A percentile compares a stretch with the other conserved stretches of the same genome.
Evolutionary conservation across 37 sponge, comb jelly and placozoan species (phyloP).

Genomic region (Agelas oroides): DNA sequence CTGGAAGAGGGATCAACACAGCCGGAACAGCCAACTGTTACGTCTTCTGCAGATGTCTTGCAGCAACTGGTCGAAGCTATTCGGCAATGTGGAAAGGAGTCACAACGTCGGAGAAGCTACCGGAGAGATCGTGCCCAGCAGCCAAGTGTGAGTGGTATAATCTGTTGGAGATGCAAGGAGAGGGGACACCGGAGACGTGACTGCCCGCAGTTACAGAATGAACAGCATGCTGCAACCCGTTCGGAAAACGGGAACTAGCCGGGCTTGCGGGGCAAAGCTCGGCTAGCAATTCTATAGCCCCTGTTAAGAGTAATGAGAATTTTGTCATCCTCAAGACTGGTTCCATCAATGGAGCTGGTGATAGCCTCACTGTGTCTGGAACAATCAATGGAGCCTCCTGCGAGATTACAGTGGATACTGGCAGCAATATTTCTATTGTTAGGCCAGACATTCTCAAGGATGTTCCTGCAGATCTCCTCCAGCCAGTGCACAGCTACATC

Average conservation of each 20-base stretch:
- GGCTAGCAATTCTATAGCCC: slow-evolving; percentile 5
- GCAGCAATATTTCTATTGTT: slow-evolving; percentile 35
- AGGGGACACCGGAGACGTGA: no score
- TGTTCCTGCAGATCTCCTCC: background rate
- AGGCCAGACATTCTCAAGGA: slow-evolving; percentile 4
- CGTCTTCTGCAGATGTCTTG: no score
- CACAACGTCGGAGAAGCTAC: slow-evolving; percentile 1
- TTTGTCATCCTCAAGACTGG: slow-evolving; percentile 24
- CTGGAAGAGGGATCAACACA: no score
- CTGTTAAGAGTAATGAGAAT: no score
- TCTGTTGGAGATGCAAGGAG: no score
- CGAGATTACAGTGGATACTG: no score
- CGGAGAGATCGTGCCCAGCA: no score
- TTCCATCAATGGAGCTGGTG: slow-evolving; percentile 2
- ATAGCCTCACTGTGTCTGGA: slow-evolving; percentile 29
- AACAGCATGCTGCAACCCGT: background rate
- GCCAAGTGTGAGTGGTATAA: no score
- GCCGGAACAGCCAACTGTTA: no score
- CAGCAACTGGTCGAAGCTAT: no score
- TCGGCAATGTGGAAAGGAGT: slow-evolving; percentile 18
- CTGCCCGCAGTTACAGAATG: no score
- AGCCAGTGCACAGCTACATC: slow-evolving; percentile 27
- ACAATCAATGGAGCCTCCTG: slow-evolving; percentile 30
- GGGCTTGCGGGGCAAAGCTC: no score
- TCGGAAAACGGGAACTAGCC: slow-evolving; percentile 49